Conservation (phyloP, 2,888 invertebrate genomes). For the Pherbina coryleti region DNA sequence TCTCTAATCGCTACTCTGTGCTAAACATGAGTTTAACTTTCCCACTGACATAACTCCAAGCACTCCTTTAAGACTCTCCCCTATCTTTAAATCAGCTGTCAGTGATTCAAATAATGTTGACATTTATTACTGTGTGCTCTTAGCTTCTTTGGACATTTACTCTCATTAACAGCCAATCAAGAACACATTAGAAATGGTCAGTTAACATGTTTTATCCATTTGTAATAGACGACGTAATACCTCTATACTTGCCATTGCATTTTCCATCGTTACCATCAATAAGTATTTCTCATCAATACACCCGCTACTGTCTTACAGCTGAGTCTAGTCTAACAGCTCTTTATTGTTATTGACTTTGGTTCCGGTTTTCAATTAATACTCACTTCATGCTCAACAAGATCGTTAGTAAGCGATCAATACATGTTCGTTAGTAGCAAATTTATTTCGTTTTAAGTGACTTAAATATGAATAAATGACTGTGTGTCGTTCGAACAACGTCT, state of each 20-base stretch:
- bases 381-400: neutral
- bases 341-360: slow-evolving; percentile 11
- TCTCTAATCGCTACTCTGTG: neutral
- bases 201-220: slow-evolving; percentile 33
- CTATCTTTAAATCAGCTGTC: neutral
- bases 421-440: neutral
- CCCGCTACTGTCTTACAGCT: neutral
- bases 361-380: slow-evolving; percentile 13
- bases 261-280: neutral
- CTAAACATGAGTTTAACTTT: neutral
- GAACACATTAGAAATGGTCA: slow-evolving; percentile 33
- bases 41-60: neutral
- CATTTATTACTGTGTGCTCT: neutral
- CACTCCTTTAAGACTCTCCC: neutral
- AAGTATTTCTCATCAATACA: neutral
- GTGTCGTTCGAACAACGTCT: no score
- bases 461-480: neutral
- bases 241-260: neutral
- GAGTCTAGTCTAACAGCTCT: no score
- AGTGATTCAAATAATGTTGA: no score
- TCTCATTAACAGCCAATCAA: slow-evolving; percentile 33
- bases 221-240: neutral
- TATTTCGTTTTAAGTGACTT: slow-evolving; percentile 7
- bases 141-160: neutral
- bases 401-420: neutral